Conservation (phyloP, 2,888 invertebrate genomes). For the Meta bourneti region DNA sequence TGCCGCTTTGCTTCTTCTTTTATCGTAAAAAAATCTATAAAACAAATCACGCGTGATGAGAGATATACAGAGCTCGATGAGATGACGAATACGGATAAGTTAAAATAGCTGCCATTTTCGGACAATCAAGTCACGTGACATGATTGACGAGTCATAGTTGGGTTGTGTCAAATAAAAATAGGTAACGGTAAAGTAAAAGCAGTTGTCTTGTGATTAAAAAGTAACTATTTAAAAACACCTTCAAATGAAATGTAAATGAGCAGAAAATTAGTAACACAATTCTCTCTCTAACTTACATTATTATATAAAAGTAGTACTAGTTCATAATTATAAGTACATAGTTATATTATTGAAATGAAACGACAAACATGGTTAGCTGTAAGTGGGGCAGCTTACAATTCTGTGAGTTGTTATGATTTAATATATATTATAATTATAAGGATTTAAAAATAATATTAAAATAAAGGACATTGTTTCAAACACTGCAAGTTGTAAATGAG, state of each 20-base stretch:
- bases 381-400: no score
- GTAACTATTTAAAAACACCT: not conserved
- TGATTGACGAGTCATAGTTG: not conserved
- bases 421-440: no score
- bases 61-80: slow-evolving; percentile 41
- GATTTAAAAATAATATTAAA: no score
- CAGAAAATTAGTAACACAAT: not conserved
- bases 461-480: no score
- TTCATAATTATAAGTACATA: no score
- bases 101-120: slow-evolving; percentile 69
- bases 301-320: no score
- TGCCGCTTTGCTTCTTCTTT: not conserved
- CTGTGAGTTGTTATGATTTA: no score
- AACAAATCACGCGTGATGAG: slow-evolving; percentile 27
- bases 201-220: not conserved
- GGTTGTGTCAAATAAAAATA: not conserved
- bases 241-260: not conserved
- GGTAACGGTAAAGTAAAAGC: not conserved
- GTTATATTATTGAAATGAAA: no score
- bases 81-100: slow-evolving; percentile 49
- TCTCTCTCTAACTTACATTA: not conserved
- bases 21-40: slow-evolving; percentile 43
- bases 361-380: no score
- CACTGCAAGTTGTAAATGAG: no score
- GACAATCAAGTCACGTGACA: slow-evolving; percentile 14